Evolutionary conservation across 2,888 invertebrate species (phyloP), one percentile per base, ranked within the genome.

Genomic region (Eupithecia subfuscata): DNA sequence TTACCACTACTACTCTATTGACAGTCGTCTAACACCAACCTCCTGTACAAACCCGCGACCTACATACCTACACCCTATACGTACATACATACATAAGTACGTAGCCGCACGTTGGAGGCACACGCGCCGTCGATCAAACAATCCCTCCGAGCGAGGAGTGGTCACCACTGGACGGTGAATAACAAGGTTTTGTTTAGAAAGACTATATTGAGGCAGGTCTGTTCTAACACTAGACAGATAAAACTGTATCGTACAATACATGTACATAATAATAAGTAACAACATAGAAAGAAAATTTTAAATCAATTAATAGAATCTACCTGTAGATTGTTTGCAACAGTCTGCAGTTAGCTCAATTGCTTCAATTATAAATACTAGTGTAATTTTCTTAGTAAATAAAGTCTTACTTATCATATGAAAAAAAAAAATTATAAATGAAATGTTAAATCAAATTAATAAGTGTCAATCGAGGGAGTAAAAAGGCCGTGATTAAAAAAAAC

Each of bases 71-170:
- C 67, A 71, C 74, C 69, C 71, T 73, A 56, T 30, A 22, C 45
- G 5, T 25, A 64, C 16, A 5, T 34, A 34, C 34, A 34, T 34
- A 34, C 52, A 11, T 18, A 37, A 5, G 65, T 67, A n/a, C 14
- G 65, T 40, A 67, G 37, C 65, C 37, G 40, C 40, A 67, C 65
- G 65, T 22, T 40, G 37, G 77, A 69, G 77, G 74, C 79, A 76
- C 81, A 86, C 90, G 91, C 86, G 81, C 85, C 84, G 85, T 45
- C 83, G 91, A 90, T 91, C 91, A 91, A 91, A 91, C 87, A 68
- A 18, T n/a, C 65, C 65, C 65, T 37, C 11, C 12, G 45, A 9
- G 7, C 69, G 69, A 6, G 68, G 65, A 76, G 43, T 6, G 25
- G 45, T 56, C 3, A 52, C n/a, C 14, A 34, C 34, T 34, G 76